Base-by-base conservation (phyloP, 2,888 invertebrate genomes). In the Phalangium opilio region DNA sequence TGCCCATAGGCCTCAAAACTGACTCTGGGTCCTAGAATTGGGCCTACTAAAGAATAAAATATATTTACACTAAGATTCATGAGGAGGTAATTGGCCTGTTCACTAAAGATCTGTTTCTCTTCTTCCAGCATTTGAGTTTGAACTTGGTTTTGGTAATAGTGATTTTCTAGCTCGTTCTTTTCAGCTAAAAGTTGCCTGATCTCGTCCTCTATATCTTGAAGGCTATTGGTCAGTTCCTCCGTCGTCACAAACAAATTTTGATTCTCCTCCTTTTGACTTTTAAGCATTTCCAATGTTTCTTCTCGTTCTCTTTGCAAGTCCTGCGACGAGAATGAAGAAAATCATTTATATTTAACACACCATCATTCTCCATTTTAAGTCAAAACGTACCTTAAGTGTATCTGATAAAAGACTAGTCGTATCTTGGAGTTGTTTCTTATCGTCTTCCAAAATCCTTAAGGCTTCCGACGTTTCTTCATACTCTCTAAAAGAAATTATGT, bases 51-150 rank as follows among this genome's bases (percentile, higher is more conserved):
- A 27, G 8, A 27, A 27, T 8, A 8, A 8, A 7, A 40, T 32
- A 14, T 21, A 48, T 48, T n/a, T 52, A 65, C 67, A 58, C 65
- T 64, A 27, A 69, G 62, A 7, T 66, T 64, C 14, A 55, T 59
- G 51, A 68, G 59, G 7, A 70, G 58, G 44, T 66, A 65, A 19
- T 62, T 56, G 2, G 68, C 69, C 50, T 68, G 67, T 42, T 66
- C 63, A 43, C 62, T 63, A 53, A 67, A 68, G 48, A 64, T 59
- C 41, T 61, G 56, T 46, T 68, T 63, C 54, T 70, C 70, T 50
- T 66, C 65, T 47, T 68, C 67, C 21, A 70, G 51, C 52, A 64
- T 61, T 21, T 56, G 43, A 11, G 67, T 61, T 11, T 46, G 41
- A n/a, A 49, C 17, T 27, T 53, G 27, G 27, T 27, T 27, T 8